phyloP scores from a whole-genome alignment of 2,888 invertebrate species.

The Andrena bucephala region DNA sequence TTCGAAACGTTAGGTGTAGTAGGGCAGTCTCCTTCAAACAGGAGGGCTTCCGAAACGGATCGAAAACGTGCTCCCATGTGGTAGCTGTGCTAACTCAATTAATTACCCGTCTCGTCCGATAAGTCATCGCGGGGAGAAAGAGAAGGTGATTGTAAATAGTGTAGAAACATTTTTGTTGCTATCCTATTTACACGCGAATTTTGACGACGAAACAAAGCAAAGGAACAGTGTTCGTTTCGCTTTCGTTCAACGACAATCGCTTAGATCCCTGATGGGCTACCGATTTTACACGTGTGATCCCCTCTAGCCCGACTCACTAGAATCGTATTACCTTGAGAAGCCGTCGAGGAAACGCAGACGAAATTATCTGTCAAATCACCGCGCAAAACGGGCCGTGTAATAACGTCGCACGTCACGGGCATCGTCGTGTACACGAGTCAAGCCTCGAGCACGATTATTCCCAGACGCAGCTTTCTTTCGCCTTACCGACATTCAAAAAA shows the following conservation, averaged over 20 bases:
- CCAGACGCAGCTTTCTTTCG: slow-evolving; percentile 29
- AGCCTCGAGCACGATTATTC: slow-evolving; percentile 6
- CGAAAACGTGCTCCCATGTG: neutral
- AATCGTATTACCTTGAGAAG: slow-evolving; percentile 35
- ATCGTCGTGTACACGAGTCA: neutral
- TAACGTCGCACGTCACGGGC: slow-evolving; percentile 25
- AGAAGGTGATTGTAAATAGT: slow-evolving; percentile 1
- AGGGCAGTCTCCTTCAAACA: neutral
- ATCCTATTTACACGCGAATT: slow-evolving; percentile 33
- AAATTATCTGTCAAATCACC: slow-evolving; percentile 9
- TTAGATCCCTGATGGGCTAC: slow-evolving; percentile 48
- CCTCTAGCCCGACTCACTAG: slow-evolving; percentile 31
- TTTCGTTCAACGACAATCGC: slow-evolving; percentile 34
- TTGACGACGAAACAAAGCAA: slow-evolving; percentile 28
- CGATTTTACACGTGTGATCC: slow-evolving; percentile 32
- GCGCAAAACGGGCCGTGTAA: slow-evolving; percentile 32
- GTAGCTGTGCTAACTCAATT: neutral
- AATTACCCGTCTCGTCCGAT: neutral
- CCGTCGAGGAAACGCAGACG: slow-evolving; percentile 5
- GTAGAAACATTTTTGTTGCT: slow-evolving; percentile 8
- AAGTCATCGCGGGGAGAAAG: slow-evolving; percentile 12
- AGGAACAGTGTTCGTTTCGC: slow-evolving; percentile 13
- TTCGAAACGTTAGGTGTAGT: neutral
- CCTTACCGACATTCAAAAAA: slow-evolving; percentile 15
- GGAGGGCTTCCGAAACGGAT: neutral